phyloP scores from a whole-genome alignment of 2,888 invertebrate species.

The Enchytraeus crypticus region DNA sequence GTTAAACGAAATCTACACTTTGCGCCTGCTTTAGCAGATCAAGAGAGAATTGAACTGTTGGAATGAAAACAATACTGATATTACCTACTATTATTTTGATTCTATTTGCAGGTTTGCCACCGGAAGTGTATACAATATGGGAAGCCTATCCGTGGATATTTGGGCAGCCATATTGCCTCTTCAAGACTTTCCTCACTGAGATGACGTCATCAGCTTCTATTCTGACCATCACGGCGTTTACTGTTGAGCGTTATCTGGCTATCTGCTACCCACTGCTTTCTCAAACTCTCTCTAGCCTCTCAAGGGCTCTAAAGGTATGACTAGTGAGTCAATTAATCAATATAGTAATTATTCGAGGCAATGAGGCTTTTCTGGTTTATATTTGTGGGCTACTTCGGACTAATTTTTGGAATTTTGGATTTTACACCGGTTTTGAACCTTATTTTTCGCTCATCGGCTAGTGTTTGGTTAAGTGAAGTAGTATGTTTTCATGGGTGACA shows the following conservation, averaged over 20 bases:
- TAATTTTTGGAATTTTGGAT: too few species aligned
- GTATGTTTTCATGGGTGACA: too few species aligned
- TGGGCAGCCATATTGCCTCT: constrained; percentile 47
- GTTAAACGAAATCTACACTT: not conserved
- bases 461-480: too few species aligned
- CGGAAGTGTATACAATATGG: constrained; percentile 50
- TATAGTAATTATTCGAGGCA: too few species aligned
- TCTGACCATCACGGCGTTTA: constrained; percentile 82
- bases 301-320: constrained; percentile 68
- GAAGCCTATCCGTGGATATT: constrained; percentile 50
- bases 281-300: constrained; percentile 67
- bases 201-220: constrained; percentile 78
- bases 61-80: not conserved
- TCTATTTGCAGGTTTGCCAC: constrained; percentile 50
- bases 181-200: constrained; percentile 50
- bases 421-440: too few species aligned
- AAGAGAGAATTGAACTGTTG: not conserved
- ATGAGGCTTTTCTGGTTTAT: too few species aligned
- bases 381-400: too few species aligned
- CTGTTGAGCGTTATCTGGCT: constrained; percentile 76
- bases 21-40: too few species aligned
- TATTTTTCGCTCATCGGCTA: not conserved
- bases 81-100: too few species aligned
- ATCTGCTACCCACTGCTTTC: constrained; percentile 61
- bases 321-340: too few species aligned